Evolutionary conservation across 2,797 vertebrate species (phyloP).

Genomic region (Aphelocoma californica): DNA sequence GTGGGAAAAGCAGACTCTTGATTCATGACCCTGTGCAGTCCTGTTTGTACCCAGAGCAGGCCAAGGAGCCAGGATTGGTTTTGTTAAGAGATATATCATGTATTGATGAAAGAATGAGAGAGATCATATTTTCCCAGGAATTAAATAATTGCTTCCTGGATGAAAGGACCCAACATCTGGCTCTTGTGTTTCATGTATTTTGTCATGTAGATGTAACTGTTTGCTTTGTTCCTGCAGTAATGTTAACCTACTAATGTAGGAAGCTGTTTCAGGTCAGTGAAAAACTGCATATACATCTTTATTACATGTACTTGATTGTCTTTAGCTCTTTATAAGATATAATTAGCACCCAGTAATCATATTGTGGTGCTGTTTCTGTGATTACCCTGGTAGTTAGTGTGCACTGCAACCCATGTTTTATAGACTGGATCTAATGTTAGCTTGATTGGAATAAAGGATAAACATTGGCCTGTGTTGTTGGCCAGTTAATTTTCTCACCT

Average conservation of each 20-base stretch:
- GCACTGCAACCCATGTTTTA: constrained; percentile 37
- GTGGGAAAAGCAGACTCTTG: neutral
- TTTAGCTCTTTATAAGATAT: constrained; percentile 42
- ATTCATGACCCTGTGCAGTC: neutral
- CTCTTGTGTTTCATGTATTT: neutral
- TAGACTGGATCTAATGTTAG: constrained; percentile 24
- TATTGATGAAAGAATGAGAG: neutral
- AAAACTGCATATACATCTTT: constrained; percentile 35
- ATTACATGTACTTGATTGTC: constrained; percentile 30
- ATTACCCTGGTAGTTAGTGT: constrained; percentile 2
- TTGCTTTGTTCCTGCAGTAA: constrained; percentile 40
- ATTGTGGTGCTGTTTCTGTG: neutral
- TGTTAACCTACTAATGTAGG: neutral
- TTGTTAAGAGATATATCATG: neutral
- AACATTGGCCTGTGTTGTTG: neutral
- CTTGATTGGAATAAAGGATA: constrained; percentile 33
- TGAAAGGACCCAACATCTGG: constrained; percentile 28
- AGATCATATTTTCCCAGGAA: neutral
- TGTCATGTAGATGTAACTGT: constrained; percentile 5
- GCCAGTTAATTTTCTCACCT: neutral
- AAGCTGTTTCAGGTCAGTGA: constrained; percentile 43
- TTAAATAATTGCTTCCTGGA: constrained; percentile 25
- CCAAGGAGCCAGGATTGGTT: neutral
- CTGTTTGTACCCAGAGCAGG: neutral
- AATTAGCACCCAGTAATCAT: constrained; percentile 30